Evolutionary conservation across 2,113 vertebrate genomes (phyloP), one percentile per base, ranked within the genome.

Genomic region (Narcine bancroftii): DNA sequence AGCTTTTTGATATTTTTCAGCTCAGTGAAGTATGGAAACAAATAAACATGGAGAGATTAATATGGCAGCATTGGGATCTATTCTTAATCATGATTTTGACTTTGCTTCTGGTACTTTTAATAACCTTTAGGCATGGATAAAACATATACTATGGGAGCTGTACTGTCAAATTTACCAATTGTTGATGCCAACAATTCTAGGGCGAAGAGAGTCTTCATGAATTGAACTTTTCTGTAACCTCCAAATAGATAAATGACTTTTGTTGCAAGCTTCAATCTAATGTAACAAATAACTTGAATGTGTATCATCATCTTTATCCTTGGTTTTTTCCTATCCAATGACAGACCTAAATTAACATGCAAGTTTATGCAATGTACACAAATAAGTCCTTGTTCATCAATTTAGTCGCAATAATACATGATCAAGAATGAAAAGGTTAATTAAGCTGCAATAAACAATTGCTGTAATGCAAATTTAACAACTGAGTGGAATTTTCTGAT

Each of bases 1-100:
- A 42, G 36, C 65, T 45, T 66, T 89, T 45, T 92, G 10, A 66
- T 50, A 39, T 17, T 73, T 92, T 63, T 15, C 93, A 95, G 94
- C 92, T 94, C 92, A 95, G 93, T 69, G 85, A 39, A 92, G 92
- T 11, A 85, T 94, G 93, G 95, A 94, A 94, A 92, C 92, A 93
- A 93, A 76, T 93, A 47, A 92, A 92, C 92, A 0, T 93, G 79
- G 93, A 66, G 39, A 21, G 15, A 29, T 83, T 89, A 47, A 0
- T 95, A 85, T 94, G 53, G 93, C 87, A 92, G 69, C 92, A 93
- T 77, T 95, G 94, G 95, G 95, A 95, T 92, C 93, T 95, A 75
- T 93, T 94, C 93, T 50, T 93, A 42, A 94, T 94, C 91, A 92
- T 93, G 91, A 76, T 95, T 15, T 93, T 95, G 92, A 24, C 94